Base-by-base conservation (phyloP, 2,797 vertebrate genomes). In the Urophycis tenuis region DNA sequence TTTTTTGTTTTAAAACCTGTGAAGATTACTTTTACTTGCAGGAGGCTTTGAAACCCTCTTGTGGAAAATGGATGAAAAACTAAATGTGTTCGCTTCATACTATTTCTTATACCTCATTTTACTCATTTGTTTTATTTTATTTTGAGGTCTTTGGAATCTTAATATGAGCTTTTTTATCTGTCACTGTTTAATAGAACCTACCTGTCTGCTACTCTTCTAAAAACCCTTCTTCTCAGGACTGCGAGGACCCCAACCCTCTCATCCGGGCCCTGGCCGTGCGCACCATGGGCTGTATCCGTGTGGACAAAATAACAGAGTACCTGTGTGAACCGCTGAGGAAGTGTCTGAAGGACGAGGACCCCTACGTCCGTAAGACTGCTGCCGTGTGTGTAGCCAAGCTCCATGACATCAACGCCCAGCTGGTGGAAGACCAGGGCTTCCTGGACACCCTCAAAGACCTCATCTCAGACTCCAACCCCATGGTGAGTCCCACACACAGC, bases 261-360 rank as follows among this genome's bases (percentile, higher is more conserved):
- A 99, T 99, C 88, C 95, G 96, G 1, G 97, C 97, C 0, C 92
- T 99, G 80, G 96, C 97, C 0, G 97, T 99, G 41, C 95, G 97
- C 73, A 99, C 97, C 9, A 98, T 99, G 97, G 97, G 97, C 3
- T 99, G 97, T 84, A 98, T 99, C 85, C 93, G 96, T 0, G 96
- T 99, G 83, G 97, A 98, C 85, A 99, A 98, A 84, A 98, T 98
- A 90, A 99, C 97, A 0, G 96, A 99, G 87, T 98, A 99, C 84
- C 92, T 99, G 80, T 99, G 97, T 41, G 97, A 98, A 87, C 97
- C 97, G 0, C 94, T 98, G 76, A 94, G 96, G 80, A 99, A 99
- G 90, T 99, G 97, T 77, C 92, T 99, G 53, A 99, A 99, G 90
- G 97, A 99, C 1, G 97, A 99, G 87, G 97, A 99, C 83, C 97